Percentiles rank a stretch among this genome's conserved stretches.
phyloP scores from a whole-genome alignment of 2,797 vertebrate species.

The Pipistrellus kuhlii region DNA sequence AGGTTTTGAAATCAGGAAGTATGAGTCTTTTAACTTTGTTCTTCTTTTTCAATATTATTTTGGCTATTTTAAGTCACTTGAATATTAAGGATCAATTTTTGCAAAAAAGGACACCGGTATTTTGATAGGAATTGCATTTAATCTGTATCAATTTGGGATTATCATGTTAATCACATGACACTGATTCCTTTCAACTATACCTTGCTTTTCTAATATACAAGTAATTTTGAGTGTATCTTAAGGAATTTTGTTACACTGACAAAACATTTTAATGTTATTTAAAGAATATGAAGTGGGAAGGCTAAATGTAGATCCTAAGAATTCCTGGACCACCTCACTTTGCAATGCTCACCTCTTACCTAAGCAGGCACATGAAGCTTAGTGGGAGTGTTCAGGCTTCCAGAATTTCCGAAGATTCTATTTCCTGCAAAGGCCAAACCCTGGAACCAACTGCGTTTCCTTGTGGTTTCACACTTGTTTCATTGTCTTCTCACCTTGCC shows the following conservation, averaged over 20 bases:
- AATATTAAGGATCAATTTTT: not conserved
- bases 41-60: conserved; percentile 40
- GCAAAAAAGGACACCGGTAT: not conserved
- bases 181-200: not conserved
- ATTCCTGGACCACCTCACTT: not conserved
- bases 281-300: not conserved
- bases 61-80: not conserved
- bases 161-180: not conserved
- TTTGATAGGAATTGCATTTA: not conserved
- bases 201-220: conserved; percentile 43
- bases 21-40: not conserved
- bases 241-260: conserved; percentile 32
- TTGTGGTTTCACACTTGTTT: conserved; percentile 61
- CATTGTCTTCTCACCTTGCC: not conserved
- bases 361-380: not conserved
- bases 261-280: conserved; percentile 19
- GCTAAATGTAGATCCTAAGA: not conserved
- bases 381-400: not conserved
- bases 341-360: not conserved
- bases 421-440: not conserved
- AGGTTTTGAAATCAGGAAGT: conserved; percentile 47
- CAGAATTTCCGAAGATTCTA: not conserved
- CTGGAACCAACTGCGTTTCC: conserved; percentile 37
- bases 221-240: not conserved
- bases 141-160: not conserved